Evolutionary conservation across 2,888 invertebrate genomes (phyloP), one percentile per base, ranked within the genome.

Genomic region (Uropetala carovei): DNA sequence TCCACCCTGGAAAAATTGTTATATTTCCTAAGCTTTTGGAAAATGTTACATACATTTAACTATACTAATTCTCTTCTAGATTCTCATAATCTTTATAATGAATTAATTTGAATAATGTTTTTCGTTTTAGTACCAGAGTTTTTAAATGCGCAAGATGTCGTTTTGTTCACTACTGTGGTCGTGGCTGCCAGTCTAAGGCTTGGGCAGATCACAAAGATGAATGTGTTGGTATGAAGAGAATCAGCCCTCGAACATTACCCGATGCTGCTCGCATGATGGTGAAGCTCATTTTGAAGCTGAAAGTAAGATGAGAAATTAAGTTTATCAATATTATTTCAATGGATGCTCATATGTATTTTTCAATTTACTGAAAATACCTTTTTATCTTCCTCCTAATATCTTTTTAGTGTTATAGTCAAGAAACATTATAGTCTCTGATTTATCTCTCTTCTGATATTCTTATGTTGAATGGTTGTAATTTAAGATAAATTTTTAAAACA

Each of bases 121-220:
- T 59, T 75, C 16, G 16, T 82, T 96, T 93, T 95, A 98, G 98
- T 94, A 95, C 96, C 91, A 97, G 97, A 94, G 96, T 98, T 91
- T 95, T 96, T 57, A 98, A 98, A 95, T 99, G 99, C 95, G 97
- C 98, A 0, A 97, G 96, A 92, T 99, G 99, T 95, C 97, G 97
- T 92, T 97, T 97, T 94, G 97, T 98, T 0, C 96, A 97, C 95
- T 99, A 99, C 94, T 99, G 99, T 94, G 97, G 97, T 93, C 96
- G 96, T 92, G 95, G 95, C 68, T 99, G 99, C 95, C 99, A 99
- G 95, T 97, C 96, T 94, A 96, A 97, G 93, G 97, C 97, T 16
- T 99, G 99, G 99, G 94, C 95, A 14, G 96, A 97, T 93, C 99
- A 99, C 94, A 98, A 98, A 95, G 95, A 95, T 94, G 99, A 99